These are phyloP conservation scores for Pyxicephalus adspersus DNA, from an alignment of 2,113 vertebrate genomes.

Conservation along the genomic window DNA sequence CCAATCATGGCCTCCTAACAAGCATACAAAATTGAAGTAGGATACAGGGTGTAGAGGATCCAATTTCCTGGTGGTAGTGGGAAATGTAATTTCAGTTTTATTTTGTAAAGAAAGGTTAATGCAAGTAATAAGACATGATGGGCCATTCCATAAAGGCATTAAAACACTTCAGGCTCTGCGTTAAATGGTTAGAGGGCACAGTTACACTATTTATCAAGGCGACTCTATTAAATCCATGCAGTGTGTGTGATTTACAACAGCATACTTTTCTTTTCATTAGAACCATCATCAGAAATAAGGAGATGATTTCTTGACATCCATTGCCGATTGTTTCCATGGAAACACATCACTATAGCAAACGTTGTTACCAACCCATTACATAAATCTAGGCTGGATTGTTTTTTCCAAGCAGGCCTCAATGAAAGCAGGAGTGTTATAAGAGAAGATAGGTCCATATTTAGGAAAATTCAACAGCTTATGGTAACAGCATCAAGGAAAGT, in stretches of 20 bases:
- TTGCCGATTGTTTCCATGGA: constrained; percentile 4
- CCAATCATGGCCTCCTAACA: background rate
- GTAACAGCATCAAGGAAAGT: no score
- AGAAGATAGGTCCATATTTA: no score
- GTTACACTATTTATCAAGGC: constrained; percentile 50
- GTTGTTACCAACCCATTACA: constrained; percentile 14
- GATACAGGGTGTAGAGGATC: constrained; percentile 10
- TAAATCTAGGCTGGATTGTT: constrained; percentile 33
- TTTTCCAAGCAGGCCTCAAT: background rate
- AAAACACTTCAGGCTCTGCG: constrained; percentile 52
- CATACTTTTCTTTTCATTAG: constrained; percentile 45
- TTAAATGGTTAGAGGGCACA: constrained; percentile 55
- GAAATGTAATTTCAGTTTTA: constrained; percentile 54
- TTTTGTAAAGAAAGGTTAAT: constrained; percentile 56
- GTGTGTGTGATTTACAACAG: constrained; percentile 52
- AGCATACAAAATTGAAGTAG: background rate
- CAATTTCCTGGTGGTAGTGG: constrained; percentile 26
- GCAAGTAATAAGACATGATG: constrained; percentile 55
- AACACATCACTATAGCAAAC: background rate
- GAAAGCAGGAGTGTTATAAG: no score
- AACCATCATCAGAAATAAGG: constrained; percentile 33
- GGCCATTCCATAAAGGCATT: constrained; percentile 53
- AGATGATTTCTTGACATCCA: constrained; percentile 36
- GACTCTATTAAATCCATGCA: constrained; percentile 54
- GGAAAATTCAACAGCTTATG: no score